Base-by-base conservation (phyloP, 2,113 vertebrate species). In the Psilopsiagon aymara region DNA sequence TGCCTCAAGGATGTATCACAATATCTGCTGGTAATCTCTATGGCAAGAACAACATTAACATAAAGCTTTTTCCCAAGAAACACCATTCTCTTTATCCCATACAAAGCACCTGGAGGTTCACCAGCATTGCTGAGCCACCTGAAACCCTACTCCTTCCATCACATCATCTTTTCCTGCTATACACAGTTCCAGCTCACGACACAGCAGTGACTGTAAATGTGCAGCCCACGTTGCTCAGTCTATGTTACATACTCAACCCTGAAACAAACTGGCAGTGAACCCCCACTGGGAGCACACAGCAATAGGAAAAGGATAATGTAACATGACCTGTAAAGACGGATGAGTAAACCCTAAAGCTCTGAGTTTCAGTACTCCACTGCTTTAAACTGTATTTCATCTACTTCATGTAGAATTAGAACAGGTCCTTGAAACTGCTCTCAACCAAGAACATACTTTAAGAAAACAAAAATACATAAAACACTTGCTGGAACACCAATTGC, bases 151-250 rank as follows among this genome's bases (percentile, higher is more conserved):
- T 80, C 24, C 24, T 62, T 28, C 25, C 52, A 55, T 7, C 23
- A 25, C 74, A 49, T 7, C 62, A 23, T 3, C 24, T 7, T 20
- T 57, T 63, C 57, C 76, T 53, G 46, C n/a, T 24, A 29, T 5
- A 17, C 29, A 17, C 8, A 1, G 6, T 20, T 29, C 9, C 77
- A 89, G 71, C 18, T 81, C 3, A 2, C 52, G 59, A 35, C 86
- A 33, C 55, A 15, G 52, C 1, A 6, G 23, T 9, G 43, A 7
- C 74, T 39, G 10, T 5, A 60, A 44, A n/a, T 0, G 3, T 12
- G n/a, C 68, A 83, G 62, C 59, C 52, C 29, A 5, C 2, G 0
- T 23, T 23, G 13, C 47, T 73, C 8, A 1, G 44, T 9, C 70
- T 23, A 7, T 12, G 25, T 10, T 33, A 21, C n/a, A 1, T 1